A percentile compares a stretch with the other conserved stretches of the same genome.
phyloP scores from a whole-genome alignment of 2,113 vertebrate species.

The Megaleporinus macrocephalus region DNA sequence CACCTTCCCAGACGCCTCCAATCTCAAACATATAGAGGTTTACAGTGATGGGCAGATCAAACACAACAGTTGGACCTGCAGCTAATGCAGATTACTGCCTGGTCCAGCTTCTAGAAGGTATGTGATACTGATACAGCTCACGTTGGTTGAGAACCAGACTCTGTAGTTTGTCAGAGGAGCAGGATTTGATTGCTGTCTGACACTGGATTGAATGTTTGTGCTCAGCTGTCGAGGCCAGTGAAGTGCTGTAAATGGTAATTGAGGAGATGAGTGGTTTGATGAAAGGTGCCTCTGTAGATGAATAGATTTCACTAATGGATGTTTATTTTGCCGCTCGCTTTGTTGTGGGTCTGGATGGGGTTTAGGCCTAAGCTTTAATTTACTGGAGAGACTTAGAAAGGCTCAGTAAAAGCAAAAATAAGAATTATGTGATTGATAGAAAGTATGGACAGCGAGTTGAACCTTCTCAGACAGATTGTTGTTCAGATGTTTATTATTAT shows the following conservation, averaged over 20 bases:
- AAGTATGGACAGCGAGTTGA: not conserved
- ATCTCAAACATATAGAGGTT: too few relatives aligned
- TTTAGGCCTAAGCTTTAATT: not conserved
- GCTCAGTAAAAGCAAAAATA: not conserved
- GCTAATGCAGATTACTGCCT: too few relatives aligned
- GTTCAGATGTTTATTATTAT: too few relatives aligned
- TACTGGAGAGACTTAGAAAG: not conserved
- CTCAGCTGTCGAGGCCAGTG: not conserved
- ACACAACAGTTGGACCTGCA: too few relatives aligned
- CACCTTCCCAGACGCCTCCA: too few relatives aligned
- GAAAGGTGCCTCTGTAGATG: not conserved
- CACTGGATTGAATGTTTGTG: not conserved
- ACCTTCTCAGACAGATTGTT: too few relatives aligned
- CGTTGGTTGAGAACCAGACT: not conserved
- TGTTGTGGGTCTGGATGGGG: not conserved
- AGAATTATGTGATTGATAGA: not conserved
- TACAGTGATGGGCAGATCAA: too few relatives aligned
- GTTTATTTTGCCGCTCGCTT: not conserved
- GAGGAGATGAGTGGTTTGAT: not conserved
- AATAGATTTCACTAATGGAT: not conserved
- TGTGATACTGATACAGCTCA: not conserved
- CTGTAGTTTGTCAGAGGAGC: not conserved
- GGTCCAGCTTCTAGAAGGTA: too few relatives aligned
- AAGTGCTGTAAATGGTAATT: not conserved
- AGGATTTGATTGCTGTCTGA: too few relatives aligned